A percentile compares a stretch with the other conserved stretches of the same genome.
phyloP scores from a whole-genome alignment of 1,140 invertebrate genomes.

The Ceratina calcarata region DNA sequence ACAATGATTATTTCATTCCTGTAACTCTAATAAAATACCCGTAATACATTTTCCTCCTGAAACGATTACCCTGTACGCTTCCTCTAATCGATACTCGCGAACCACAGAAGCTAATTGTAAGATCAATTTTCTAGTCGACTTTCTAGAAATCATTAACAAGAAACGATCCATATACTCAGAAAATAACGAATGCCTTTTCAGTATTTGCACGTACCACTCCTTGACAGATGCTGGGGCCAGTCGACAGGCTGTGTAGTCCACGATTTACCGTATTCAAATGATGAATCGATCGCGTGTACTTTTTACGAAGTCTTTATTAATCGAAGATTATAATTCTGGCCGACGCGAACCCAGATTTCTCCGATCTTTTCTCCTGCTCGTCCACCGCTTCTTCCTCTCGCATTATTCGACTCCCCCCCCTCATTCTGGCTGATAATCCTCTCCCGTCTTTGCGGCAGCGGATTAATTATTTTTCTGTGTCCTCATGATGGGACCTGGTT shows the following conservation, averaged over 20 bases:
- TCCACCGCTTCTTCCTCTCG: too few species aligned
- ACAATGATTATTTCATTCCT: too few species aligned
- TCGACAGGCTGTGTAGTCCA: not conserved
- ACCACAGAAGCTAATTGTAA: too few species aligned
- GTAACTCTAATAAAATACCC: too few species aligned
- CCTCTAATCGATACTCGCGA: too few species aligned
- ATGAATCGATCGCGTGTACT: slow-evolving; percentile 46
- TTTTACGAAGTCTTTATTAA: slow-evolving; percentile 55
- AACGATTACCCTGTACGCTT: too few species aligned
- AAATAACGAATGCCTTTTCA: slow-evolving; percentile 8
- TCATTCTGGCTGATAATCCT: slow-evolving; percentile 22
- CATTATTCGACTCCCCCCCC: not conserved
- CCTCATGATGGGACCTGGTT: slow-evolving; percentile 13
- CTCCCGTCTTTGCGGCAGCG: slow-evolving; percentile 20
- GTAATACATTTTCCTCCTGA: too few species aligned
- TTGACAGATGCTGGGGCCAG: not conserved
- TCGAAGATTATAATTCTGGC: slow-evolving; percentile 48
- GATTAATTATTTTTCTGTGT: slow-evolving; percentile 55
- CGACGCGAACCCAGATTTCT: slow-evolving; percentile 35
- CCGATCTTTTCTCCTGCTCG: not conserved
- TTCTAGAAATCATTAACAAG: not conserved
- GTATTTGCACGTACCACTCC: slow-evolving; percentile 9
- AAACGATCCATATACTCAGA: not conserved
- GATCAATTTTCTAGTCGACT: not conserved
- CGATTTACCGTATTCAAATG: slow-evolving; percentile 11